A percentile compares a stretch with the other conserved stretches of the same genome.
These are phyloP conservation scores for Rutilus rutilus DNA, from an alignment of 2,113 vertebrate genomes.

Conservation along the genomic window DNA sequence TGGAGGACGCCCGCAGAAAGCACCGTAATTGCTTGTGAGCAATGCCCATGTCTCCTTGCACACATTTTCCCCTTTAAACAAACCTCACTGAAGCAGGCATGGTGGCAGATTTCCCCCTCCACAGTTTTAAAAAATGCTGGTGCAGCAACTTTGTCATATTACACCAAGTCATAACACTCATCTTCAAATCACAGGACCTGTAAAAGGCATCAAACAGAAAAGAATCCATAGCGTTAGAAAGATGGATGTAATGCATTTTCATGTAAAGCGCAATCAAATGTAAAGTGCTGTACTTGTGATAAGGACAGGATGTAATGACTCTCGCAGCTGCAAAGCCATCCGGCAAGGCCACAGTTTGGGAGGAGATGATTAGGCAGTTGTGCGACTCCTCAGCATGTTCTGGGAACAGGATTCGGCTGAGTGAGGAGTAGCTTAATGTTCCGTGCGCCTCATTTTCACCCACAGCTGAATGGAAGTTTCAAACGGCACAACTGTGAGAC, in stretches of 20 bases:
- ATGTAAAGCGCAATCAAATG: conserved; percentile 25
- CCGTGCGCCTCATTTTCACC: conserved; percentile 54
- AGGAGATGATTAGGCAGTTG: conserved; percentile 54
- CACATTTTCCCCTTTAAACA: conserved; percentile 40
- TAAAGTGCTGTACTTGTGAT: conserved; percentile 38
- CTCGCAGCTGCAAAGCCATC: conserved; percentile 45
- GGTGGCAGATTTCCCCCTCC: conserved; percentile 23
- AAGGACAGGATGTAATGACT: conserved; percentile 47
- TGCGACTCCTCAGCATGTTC: conserved; percentile 41
- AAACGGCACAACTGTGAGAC: conserved; percentile 44
- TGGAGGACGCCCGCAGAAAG: conserved; percentile 48
- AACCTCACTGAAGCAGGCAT: conserved; percentile 22
- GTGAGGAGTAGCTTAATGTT: conserved; percentile 57
- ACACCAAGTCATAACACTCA: conserved; percentile 39
- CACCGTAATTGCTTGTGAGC: conserved; percentile 62
- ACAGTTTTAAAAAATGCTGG: conserved; percentile 36
- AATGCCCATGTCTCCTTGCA: conserved; percentile 56
- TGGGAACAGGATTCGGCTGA: conserved; percentile 49
- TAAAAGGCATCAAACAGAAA: conserved; percentile 23
- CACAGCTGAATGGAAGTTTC: conserved; percentile 54
- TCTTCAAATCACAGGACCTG: conserved; percentile 33
- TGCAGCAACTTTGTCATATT: conserved; percentile 1
- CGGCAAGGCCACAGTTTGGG: conserved; percentile 49
- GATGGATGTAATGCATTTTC: conserved; percentile 41
- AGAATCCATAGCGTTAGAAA: neutral